These are phyloP conservation scores for Eulemur macaco DNA, from an alignment of 2,113 vertebrate genomes.

Conservation along the genomic window DNA sequence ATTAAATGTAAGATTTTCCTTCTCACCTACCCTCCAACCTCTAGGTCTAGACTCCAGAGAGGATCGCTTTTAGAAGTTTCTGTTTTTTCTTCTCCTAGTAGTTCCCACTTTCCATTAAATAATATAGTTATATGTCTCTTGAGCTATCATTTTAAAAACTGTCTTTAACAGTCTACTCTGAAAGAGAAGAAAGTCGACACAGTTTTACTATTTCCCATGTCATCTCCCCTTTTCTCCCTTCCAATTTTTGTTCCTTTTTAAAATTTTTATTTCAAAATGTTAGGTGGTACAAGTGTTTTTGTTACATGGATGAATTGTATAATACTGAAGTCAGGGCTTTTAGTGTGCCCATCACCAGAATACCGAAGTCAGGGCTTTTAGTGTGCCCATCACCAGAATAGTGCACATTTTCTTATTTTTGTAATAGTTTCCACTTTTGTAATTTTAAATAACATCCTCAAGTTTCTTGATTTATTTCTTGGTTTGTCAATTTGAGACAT, in stretches of 20 bases:
- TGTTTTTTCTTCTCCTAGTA: background rate
- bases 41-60: background rate
- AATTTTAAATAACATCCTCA: background rate
- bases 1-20: conserved; percentile 30
- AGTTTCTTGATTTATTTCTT: background rate
- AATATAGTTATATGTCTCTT: background rate
- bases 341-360: too few relatives aligned
- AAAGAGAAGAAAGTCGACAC: background rate
- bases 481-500: background rate
- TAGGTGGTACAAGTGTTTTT: too few relatives aligned
- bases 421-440: background rate
- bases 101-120: background rate
- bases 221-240: background rate
- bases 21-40: background rate
- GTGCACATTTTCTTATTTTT: background rate
- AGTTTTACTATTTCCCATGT: background rate
- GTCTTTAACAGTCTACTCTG: background rate
- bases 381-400: too few relatives aligned
- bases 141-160: background rate
- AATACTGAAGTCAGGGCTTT: too few relatives aligned
- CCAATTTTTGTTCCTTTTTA: background rate
- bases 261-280: too few relatives aligned
- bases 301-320: too few relatives aligned
- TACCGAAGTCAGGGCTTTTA: too few relatives aligned
- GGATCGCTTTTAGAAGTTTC: conserved; percentile 1